Evolutionary conservation across 2,888 invertebrate species (phyloP), one percentile per base, ranked within the genome.

Genomic region (Troides oblongomaculatus): DNA sequence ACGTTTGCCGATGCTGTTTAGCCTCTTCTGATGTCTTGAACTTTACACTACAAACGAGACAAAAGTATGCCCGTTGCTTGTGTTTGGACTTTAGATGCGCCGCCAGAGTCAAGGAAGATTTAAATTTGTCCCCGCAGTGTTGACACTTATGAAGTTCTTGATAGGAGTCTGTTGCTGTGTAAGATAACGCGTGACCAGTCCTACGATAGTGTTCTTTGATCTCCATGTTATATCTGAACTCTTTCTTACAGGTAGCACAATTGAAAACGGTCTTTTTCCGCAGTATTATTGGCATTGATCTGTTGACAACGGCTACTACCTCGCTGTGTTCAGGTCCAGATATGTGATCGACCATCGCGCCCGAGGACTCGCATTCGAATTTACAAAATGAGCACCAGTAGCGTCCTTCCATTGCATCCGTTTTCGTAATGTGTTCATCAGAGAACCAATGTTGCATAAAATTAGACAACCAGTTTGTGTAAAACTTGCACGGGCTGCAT

Each of bases 401-500:
- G 72, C 92, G 92, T 0, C 96, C 96, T 8, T 87, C 88, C 69
- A 93, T 89, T 74, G 90, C 84, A 2, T 84, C 78, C 4, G 94
- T 93, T 43, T 85, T 93, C 46, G 87, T 81, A 50, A 89, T 87
- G 75, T 97, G 97, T 30, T 93, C 91, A 1, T 92, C 84, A 6
- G 96, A 95, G 71, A 92, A 90, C 97, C 97, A 97, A 81, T 97
- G 97, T 50, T 93, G 92, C 79, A 96, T 89, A 79, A 96, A 97
- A 68, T 93, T 94, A 65, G 94, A 93, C 72, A 94, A 94, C 78
- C 95, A 96, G 82, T 97, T 97, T 76, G 96, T 96, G 83, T 97
- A 98, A 86, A 97, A 98, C 70, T 94, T 94, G 83, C 98, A 98
- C 18, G 96, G 94, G 59, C 94, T 94, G 81, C 98, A 98, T 85